phyloP scores from a whole-genome alignment of 2,797 vertebrate genomes.

The Pampus argenteus region DNA sequence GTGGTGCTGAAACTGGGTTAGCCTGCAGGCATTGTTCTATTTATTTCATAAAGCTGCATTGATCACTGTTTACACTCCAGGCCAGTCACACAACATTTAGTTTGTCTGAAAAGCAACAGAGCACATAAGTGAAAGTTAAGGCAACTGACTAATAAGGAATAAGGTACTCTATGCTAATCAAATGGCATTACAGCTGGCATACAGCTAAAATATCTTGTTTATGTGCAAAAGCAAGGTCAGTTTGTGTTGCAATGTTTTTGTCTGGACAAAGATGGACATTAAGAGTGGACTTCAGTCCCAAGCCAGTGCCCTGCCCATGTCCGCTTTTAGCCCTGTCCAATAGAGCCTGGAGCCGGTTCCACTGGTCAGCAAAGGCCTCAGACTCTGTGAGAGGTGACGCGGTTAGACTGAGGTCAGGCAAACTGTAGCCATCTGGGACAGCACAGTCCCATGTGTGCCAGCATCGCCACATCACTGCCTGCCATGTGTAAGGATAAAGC shows the following conservation, averaged over 20 bases:
- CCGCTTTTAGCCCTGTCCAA: conserved; percentile 58
- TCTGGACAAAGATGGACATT: conserved; percentile 35
- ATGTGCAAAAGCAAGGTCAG: conserved; percentile 1
- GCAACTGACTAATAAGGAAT: neutral
- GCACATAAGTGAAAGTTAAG: neutral
- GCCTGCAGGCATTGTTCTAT: neutral
- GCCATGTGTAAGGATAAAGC: conserved; percentile 46
- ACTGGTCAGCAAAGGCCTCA: conserved; percentile 55
- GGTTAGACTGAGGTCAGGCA: conserved; percentile 62
- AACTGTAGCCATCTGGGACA: conserved; percentile 59
- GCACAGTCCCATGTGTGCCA: conserved; percentile 41
- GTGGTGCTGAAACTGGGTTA: neutral
- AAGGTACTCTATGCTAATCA: conserved; percentile 2
- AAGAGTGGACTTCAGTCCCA: conserved; percentile 21
- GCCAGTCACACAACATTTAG: neutral
- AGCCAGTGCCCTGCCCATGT: conserved; percentile 48
- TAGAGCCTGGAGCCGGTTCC: conserved; percentile 29
- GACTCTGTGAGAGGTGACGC: conserved; percentile 64
- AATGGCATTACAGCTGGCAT: no score
- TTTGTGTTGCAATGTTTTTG: conserved; percentile 9
- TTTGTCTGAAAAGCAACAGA: neutral
- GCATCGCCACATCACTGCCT: conserved; percentile 62
- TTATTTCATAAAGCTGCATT: neutral
- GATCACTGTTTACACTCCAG: conserved; percentile 3
- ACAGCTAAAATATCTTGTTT: conserved; percentile 5